These are phyloP conservation scores for Andrena flavipes DNA, from an alignment of 2,888 invertebrate species.

Conservation along the genomic window DNA sequence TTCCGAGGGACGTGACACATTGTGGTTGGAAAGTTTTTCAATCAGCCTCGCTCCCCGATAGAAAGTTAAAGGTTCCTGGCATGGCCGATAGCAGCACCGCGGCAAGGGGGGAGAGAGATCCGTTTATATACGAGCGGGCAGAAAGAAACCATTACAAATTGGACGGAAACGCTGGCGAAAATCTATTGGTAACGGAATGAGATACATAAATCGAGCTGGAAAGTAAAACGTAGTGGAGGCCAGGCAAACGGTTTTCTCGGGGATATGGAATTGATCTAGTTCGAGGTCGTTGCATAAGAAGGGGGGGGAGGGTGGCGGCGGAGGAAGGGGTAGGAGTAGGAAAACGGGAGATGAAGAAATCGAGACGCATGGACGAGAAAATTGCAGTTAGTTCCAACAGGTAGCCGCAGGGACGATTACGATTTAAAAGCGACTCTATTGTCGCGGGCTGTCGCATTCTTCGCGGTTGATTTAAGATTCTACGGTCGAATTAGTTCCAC, in stretches of 20 bases:
- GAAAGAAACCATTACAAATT: slow-evolving; percentile 31
- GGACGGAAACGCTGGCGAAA: slow-evolving; percentile 23
- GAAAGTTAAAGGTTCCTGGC: slow-evolving; percentile 21
- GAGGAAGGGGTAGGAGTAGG: not conserved
- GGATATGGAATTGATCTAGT: slow-evolving; percentile 31
- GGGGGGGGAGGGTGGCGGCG: not conserved
- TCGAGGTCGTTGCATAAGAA: slow-evolving; percentile 29
- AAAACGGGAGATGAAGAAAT: slow-evolving; percentile 22
- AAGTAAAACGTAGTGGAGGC: slow-evolving; percentile 17
- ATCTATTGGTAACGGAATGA: slow-evolving; percentile 29
- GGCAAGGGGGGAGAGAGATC: not conserved
- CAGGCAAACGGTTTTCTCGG: slow-evolving; percentile 5
- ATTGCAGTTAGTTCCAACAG: slow-evolving; percentile 73
- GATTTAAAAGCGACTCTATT: slow-evolving; percentile 73
- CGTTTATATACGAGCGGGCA: slow-evolving; percentile 7
- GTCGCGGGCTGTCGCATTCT: slow-evolving; percentile 66
- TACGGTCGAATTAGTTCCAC: slow-evolving; percentile 10
- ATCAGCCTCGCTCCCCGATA: slow-evolving; percentile 11
- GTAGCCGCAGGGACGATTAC: slow-evolving; percentile 70
- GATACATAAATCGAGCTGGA: slow-evolving; percentile 44
- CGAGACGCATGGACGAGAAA: slow-evolving; percentile 19
- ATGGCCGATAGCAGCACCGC: not conserved
- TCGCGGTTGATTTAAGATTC: slow-evolving; percentile 39
- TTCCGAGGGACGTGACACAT: slow-evolving; percentile 8
- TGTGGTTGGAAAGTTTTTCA: slow-evolving; percentile 41